These are phyloP conservation scores for Drosophila subsilvestris DNA, from an alignment of 2,888 invertebrate species.

Conservation along the genomic window DNA sequence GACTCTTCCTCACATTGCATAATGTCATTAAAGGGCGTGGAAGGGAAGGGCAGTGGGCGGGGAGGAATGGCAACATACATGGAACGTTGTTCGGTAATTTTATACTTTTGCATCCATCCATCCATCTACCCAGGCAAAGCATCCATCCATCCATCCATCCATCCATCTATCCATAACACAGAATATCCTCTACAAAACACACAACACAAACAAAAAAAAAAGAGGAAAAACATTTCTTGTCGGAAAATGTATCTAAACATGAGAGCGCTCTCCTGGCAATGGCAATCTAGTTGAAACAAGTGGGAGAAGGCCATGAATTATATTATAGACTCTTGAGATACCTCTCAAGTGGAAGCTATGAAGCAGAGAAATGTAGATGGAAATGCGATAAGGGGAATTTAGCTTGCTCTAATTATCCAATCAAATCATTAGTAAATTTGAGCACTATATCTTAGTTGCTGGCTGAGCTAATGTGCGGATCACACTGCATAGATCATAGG, in stretches of 20 bases:
- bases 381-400: neutral
- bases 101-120: constrained; percentile 52
- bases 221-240: neutral
- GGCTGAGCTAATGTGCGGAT: no score
- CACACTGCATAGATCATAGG: no score
- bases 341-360: neutral
- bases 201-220: neutral
- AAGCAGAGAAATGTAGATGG: neutral
- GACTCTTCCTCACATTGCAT: constrained; percentile 64
- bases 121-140: constrained; percentile 34
- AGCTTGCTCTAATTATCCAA: no score
- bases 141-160: constrained; percentile 22
- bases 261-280: constrained; percentile 29
- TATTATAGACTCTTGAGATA: neutral
- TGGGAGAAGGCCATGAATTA: constrained; percentile 1
- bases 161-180: constrained; percentile 37
- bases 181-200: constrained; percentile 29
- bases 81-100: constrained; percentile 57
- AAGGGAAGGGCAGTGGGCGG: neutral
- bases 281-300: constrained; percentile 24
- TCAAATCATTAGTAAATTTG: no score
- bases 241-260: constrained; percentile 54
- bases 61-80: constrained; percentile 1
- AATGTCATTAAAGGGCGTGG: constrained; percentile 52
- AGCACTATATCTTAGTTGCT: no score